Evolutionary conservation across 2,888 invertebrate genomes (phyloP), one percentile per base, ranked within the genome.

Genomic region (Xylota segnis): DNA sequence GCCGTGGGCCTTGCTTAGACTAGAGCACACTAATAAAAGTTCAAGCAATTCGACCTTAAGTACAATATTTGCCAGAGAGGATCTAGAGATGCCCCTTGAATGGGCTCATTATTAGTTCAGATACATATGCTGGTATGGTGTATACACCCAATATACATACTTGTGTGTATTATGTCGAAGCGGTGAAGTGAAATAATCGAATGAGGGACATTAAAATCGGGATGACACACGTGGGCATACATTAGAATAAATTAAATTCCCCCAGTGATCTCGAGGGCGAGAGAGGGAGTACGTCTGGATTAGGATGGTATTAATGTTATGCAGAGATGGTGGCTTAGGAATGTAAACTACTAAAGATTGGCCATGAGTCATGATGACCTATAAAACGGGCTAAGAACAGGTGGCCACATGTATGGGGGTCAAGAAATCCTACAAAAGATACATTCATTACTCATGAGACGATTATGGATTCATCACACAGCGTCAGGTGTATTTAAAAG

Each of bases 21-120:
- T 2, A 12, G 37, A 54, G 43, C 37, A 34, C 50, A 65, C 79
- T 65, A 59, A 82, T 66, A 59, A 76, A 72, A 76, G 65, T 75
- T 79, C 56, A 74, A 68, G 63, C 14, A 34, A 47, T 47, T 63
- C 27, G 18, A 56, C 54, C 50, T 74, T 65, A 58, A 61, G 59
- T 32, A 66, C 54, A 12, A 34, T 29, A 10, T 40, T 32, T 77
- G 37, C 16, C 52, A 34, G 12, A 29, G 7, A 16, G 7, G 5
- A 0, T 34, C 5, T 54, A 32, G 18, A 61, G 47, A 27, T 43
- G 68, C 10, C 16, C 29, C 16, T 56, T 27, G 16, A 54, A 70
- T 43, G 43, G 40, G 5, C 23, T 23, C 29, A 43, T 18, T 47
- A 47, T 71, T 34, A 32, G 18, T 58, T 47, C 7, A n/a, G 47